Conservation (phyloP, 2,797 vertebrate genomes). For the Limnodromus scolopaceus region DNA sequence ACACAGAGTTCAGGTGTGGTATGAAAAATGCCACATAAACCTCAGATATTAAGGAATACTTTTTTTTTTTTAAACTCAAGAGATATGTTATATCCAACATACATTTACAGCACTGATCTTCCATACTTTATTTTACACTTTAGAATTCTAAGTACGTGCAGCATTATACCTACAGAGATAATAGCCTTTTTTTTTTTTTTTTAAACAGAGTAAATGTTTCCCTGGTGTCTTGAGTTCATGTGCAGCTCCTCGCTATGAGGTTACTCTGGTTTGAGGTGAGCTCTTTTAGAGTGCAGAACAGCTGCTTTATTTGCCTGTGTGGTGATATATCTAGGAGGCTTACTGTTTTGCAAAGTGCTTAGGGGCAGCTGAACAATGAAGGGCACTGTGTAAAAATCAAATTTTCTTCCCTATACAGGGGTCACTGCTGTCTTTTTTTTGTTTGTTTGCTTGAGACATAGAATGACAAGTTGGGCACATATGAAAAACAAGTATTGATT, state of each 20-base stretch:
- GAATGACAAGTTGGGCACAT: neutral
- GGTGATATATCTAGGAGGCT: neutral
- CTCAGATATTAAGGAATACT: neutral
- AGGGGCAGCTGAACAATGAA: neutral
- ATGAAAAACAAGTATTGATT: neutral
- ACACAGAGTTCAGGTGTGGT: neutral
- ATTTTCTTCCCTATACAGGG: neutral
- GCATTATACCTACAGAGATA: neutral
- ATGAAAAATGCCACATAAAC: neutral
- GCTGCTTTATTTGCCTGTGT: neutral
- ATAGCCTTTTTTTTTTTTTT: neutral
- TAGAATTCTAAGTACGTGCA: neutral
- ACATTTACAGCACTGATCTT: neutral
- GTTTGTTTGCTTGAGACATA: neutral
- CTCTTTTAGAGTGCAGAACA: neutral
- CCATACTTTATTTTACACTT: neutral
- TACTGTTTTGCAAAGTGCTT: neutral
- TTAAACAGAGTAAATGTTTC: neutral
- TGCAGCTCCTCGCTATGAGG: neutral
- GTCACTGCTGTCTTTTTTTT: neutral
- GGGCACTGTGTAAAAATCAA: neutral
- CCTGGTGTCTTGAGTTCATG: rapidly evolving
- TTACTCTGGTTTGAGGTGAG: neutral
- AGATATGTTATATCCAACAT: neutral
- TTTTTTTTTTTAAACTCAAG: neutral